Evolutionary conservation across 2,888 invertebrate species (phyloP), one percentile per base, ranked within the genome.

Genomic region (Cotesia congregata): DNA sequence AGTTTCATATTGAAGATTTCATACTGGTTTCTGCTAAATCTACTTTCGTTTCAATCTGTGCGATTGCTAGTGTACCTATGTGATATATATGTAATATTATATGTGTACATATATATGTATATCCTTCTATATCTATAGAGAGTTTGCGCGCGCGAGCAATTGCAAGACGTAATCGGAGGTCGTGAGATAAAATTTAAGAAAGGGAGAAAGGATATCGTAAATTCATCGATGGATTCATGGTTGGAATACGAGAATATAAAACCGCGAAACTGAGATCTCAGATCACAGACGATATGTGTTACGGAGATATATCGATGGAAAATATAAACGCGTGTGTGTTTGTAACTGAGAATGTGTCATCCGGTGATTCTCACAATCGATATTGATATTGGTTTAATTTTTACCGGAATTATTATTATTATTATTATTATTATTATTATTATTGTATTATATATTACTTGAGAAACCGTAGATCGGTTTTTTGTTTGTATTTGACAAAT

Each of bases 251-350:
- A 40, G 38, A 76, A 20, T 72, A 40, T 60, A n/a, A 61, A 61
- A 76, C 76, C 76, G 72, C 76, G 41, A 76, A 76, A 72, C 67
- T 72, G 76, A 76, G 76, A 75, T 75, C 40, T 30, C 30, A 30
- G 30, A 30, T 30, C 30, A 30, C 30, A 30, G 30, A 30, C 30
- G 30, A 30, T 30, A 50, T 41, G 50, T 17, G 41, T 68, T 41
- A 41, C 40, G 65, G 65, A 30, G 12, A 12, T 38, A 30, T 62
- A 15, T n/a, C 6, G 20, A 65, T 20, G 15, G 50, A 20, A 17
- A 20, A 65, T 65, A 40, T 41, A 1, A 41, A 41, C 41, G 20
- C 5, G 39, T 72, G 15, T 72, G 30, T 30, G 3, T 30, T 30
- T 70, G 77, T 70, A 64, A 74, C 65, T 77, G 77, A 74, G 77